phyloP scores from a whole-genome alignment of 2,888 invertebrate species.

The Nomada ruficornis region DNA sequence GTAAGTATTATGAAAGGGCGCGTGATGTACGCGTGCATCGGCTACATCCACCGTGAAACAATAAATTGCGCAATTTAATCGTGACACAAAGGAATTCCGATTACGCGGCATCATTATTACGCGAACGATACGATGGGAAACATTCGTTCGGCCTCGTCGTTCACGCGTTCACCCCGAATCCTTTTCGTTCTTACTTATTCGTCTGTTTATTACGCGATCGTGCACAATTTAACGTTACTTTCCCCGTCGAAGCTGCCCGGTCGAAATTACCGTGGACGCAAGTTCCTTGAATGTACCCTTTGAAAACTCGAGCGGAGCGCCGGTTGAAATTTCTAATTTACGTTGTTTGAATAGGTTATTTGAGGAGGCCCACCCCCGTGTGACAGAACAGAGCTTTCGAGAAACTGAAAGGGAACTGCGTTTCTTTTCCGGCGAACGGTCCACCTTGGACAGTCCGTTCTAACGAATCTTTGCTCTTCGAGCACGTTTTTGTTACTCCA shows the following conservation, averaged over 20 bases:
- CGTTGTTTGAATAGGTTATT: slow-evolving; percentile 15
- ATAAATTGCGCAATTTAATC: slow-evolving; percentile 53
- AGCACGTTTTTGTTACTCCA: background rate
- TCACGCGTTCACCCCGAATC: background rate
- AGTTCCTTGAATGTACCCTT: background rate
- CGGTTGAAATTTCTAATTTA: slow-evolving; percentile 27
- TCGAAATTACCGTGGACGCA: background rate
- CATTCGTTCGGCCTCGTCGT: slow-evolving; percentile 1
- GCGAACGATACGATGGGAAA: slow-evolving; percentile 24
- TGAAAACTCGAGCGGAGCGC: background rate
- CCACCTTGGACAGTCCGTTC: background rate
- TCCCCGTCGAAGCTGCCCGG: background rate
- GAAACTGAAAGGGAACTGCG: slow-evolving; percentile 5
- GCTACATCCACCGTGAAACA: slow-evolving; percentile 25
- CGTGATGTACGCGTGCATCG: slow-evolving; percentile 39
- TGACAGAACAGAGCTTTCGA: background rate
- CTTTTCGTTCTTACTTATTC: slow-evolving; percentile 1
- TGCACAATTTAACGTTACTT: slow-evolving; percentile 20
- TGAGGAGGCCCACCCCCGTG: background rate
- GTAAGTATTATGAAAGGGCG: slow-evolving; percentile 45
- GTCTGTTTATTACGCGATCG: slow-evolving; percentile 31
- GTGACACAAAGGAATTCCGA: slow-evolving; percentile 40
- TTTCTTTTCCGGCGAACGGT: slow-evolving; percentile 3
- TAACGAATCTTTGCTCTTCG: background rate
- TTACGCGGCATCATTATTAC: slow-evolving; percentile 36